phyloP scores from a whole-genome alignment of 2,888 invertebrate species.

The Erebia palarica region DNA sequence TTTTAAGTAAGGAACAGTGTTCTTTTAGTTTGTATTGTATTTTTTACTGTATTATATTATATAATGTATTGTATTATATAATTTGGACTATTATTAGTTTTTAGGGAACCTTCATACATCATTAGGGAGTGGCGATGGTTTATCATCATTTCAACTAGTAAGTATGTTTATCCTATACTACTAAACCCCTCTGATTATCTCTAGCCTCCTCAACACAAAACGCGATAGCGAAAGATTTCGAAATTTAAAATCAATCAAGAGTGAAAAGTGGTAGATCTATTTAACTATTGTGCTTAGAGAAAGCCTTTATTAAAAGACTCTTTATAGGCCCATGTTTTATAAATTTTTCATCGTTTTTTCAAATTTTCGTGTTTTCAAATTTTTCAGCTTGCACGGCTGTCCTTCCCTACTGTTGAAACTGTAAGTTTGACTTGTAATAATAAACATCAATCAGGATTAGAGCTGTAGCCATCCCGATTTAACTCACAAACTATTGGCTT shows the following conservation, averaged over 20 bases:
- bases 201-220: background rate
- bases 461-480: too few species aligned
- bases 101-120: background rate
- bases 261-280: background rate
- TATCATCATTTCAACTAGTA: slow-evolving; percentile 23
- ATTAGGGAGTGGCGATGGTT: slow-evolving; percentile 16
- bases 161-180: background rate
- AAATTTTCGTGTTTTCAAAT: too few species aligned
- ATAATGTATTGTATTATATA: too few species aligned
- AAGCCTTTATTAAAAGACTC: too few species aligned
- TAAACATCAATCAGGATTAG: too few species aligned
- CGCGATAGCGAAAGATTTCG: too few species aligned
- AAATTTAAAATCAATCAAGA: background rate
- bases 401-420: slow-evolving; percentile 70
- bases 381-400: slow-evolving; percentile 68
- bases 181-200: background rate
- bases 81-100: slow-evolving; percentile 3
- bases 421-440: slow-evolving; percentile 48
- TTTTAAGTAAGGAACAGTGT: too few species aligned
- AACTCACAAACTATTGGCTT: too few species aligned
- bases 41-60: too few species aligned
- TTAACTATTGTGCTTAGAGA: background rate
- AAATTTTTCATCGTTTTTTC: background rate
- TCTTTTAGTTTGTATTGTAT: too few species aligned
- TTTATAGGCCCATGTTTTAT: too few species aligned